These are phyloP conservation scores for Monomorium pharaonis DNA, from an alignment of 1,140 invertebrate genomes.

Conservation along the genomic window DNA sequence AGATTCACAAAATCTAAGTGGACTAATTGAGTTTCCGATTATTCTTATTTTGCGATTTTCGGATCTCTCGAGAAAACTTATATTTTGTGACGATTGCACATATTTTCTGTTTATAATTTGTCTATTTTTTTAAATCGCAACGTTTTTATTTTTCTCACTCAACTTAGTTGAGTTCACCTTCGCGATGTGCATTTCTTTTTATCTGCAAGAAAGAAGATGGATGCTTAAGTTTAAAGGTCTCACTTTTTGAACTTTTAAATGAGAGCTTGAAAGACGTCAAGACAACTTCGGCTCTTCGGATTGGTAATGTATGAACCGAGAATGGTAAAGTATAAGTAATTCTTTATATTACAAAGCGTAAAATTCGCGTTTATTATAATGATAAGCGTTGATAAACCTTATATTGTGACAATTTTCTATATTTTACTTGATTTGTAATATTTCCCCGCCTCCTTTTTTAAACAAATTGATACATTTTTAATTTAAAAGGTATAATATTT, in stretches of 20 bases:
- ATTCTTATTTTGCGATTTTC: slow-evolving; percentile 47
- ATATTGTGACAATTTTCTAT: slow-evolving; percentile 6
- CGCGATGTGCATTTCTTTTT: slow-evolving; percentile 17
- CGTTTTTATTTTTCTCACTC: slow-evolving; percentile 33
- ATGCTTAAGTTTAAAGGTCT: neutral
- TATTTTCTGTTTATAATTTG: neutral
- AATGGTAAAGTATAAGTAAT: slow-evolving; percentile 72
- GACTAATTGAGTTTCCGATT: neutral
- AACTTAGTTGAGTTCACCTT: neutral
- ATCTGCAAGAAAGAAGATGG: neutral
- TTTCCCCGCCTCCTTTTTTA: neutral
- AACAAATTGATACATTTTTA: neutral
- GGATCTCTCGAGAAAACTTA: neutral
- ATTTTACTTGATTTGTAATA: slow-evolving; percentile 1
- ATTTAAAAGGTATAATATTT: neutral
- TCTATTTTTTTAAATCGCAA: neutral
- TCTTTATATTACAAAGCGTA: neutral
- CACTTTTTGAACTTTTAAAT: slow-evolving; percentile 46
- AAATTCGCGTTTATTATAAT: neutral
- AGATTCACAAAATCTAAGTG: neutral
- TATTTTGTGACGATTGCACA: neutral
- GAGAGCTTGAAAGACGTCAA: neutral
- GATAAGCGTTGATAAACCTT: too few relatives aligned
- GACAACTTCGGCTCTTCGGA: neutral
- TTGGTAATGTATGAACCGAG: slow-evolving; percentile 31